Evolutionary conservation across 1,140 invertebrate species (phyloP), one percentile per base, ranked within the genome.

Genomic region (Papilio polyxenes): DNA sequence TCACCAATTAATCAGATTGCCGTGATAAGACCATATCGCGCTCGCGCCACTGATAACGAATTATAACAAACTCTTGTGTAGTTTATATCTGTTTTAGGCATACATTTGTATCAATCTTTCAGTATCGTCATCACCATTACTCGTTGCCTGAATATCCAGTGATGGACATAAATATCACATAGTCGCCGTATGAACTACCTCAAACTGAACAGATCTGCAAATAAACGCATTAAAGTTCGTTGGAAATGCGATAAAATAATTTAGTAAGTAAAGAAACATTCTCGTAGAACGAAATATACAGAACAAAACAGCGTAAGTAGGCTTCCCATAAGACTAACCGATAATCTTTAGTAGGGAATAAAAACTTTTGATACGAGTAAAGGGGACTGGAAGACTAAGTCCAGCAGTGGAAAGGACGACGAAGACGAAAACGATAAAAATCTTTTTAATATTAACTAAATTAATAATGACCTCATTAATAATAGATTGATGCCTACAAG

Each of bases 1-100:
- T 90, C 90, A 90, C 85, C 88, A 89, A 91, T 89, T 91, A 90
- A 92, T 91, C 87, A 88, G 90, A 92, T 92, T 89, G 89, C 82
- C 20, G 72, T 84, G 89, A 93, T 93, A 92, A 86, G 83, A 44
- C 82, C 92, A 91, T 90, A 89, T 84, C 78, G 62, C 77, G 83
- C 81, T 72, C 80, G 72, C 82, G 83, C 81, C 80, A 84, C 65
- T 86, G 86, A 91, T 91, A 91, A 87, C 83, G 51, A 75, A 69
- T 56, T 72, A 40, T 40, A 80, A 83, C 75, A 65, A 49, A 83
- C 65, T 77, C 40, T 76, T 53, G 11, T 31, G 75, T 56, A 23
- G 44, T 11, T 77, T 77, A 56, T 1, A 53, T 77, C 44, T 77
- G 49, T 77, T 23, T 31, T 65, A 72, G 13, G 11, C 31, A 72